Evolutionary conservation across 2,888 invertebrate genomes (phyloP), one percentile per base, ranked within the genome.

Genomic region (Criorhina ranunculi): DNA sequence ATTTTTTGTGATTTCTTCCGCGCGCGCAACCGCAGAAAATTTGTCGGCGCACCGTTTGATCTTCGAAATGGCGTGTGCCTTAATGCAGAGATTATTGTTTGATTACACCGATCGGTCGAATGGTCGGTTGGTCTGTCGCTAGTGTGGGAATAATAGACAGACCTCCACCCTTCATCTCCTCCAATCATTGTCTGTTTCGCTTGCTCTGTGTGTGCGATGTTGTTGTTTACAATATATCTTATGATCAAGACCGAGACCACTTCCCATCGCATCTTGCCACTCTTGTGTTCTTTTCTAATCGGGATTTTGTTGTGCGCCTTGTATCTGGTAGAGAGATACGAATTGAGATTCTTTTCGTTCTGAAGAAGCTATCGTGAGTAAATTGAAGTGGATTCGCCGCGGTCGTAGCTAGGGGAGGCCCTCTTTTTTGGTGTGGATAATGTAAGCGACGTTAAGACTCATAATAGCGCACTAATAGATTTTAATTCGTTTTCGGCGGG

Each of bases 61-160:
- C 90, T 91, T 89, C 88, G 88, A 89, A 89, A 91, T 91, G 91
- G 91, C 91, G 91, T 91, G 91, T 91, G 91, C 91, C 91, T 89
- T 90, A 90, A 91, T 91, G 90, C 91, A 88, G 91, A 90, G 91
- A 91, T 91, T 90, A 88, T 88, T 88, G 90, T 91, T 91, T 91
- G 90, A 91, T 90, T 87, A 87, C 87, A 87, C 83, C 87, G 89
- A 88, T 90, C 88, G 72, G 86, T 87, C 88, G 90, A 69, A 57
- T 55, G 69, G 70, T 70, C 55, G 51, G 24, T 42, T 51, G 11
- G 49, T 53, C 59, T 12, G 59, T 33, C 44, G 19, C 62, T 67
- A 46, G 80, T 85, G 85, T 85, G 76, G 85, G 69, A 85, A 85
- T 85, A 75, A 85, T 85, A 76, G 85, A 64, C 51, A 17, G 53